These are phyloP conservation scores for Caradrina kadenii DNA, from an alignment of 2,888 invertebrate species.

Conservation along the genomic window DNA sequence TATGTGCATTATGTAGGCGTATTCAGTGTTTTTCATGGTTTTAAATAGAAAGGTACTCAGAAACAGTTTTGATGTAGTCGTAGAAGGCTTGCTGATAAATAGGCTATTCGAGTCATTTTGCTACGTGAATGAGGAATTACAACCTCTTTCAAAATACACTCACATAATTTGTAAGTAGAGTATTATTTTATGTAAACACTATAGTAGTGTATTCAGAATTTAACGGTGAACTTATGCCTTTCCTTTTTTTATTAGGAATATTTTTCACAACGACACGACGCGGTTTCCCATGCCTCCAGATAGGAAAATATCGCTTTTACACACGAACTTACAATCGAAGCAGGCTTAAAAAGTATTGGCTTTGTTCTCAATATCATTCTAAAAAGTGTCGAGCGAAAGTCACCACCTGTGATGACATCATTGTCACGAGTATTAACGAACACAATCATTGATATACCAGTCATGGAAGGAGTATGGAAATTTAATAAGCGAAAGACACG, in stretches of 20 bases:
- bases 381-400: neutral
- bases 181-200: neutral
- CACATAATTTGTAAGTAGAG: neutral
- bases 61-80: neutral
- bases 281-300: neutral
- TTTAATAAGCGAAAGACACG: neutral
- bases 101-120: neutral
- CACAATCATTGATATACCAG: constrained; percentile 8
- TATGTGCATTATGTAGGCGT: no score
- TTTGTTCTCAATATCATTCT: neutral
- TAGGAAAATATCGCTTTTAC: constrained; percentile 12
- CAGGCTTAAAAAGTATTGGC: neutral
- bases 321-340: neutral
- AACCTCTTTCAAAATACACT: neutral
- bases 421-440: constrained; percentile 1
- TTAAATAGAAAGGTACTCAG: no score
- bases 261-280: constrained; percentile 1
- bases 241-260: constrained; percentile 1
- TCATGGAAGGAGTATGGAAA: neutral
- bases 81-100: neutral
- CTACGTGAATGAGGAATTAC: neutral
- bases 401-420: neutral
- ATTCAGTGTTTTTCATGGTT: no score
- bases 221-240: neutral
- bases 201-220: neutral